A percentile compares a stretch with the other conserved stretches of the same genome.
Evolutionary conservation across 1,140 invertebrate species (phyloP).

Genomic region (Megalonaias nervosa): DNA sequence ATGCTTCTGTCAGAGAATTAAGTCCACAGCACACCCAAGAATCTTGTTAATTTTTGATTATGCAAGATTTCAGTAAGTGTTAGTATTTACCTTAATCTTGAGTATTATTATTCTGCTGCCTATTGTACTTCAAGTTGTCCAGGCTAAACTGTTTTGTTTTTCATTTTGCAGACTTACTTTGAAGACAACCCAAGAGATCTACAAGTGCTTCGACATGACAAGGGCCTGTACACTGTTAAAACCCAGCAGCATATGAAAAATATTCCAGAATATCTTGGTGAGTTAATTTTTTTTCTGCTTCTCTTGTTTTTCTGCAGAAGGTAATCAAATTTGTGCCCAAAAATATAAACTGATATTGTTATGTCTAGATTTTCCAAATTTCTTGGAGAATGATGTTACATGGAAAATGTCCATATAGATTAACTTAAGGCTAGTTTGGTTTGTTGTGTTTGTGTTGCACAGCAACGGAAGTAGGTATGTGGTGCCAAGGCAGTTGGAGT

Average conservation of each 20-base stretch:
- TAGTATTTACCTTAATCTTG: not conserved
- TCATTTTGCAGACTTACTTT: conserved; percentile 84
- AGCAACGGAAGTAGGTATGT: no score
- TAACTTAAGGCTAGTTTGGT: not conserved
- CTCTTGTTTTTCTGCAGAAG: not conserved
- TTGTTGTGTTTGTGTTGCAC: not conserved
- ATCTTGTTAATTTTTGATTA: not conserved
- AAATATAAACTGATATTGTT: conserved; percentile 9
- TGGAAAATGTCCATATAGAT: not conserved
- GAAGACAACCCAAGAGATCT: conserved; percentile 95
- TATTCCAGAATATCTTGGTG: conserved; percentile 93
- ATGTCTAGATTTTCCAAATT: conserved; percentile 9
- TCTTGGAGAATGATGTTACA: not conserved
- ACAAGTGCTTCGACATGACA: conserved; percentile 91
- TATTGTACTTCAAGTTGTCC: not conserved
- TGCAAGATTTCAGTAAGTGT: not conserved
- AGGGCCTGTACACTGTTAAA: conserved; percentile 87
- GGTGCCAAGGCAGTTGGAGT: no score
- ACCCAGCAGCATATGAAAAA: conserved; percentile 89
- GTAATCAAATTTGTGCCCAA: conserved; percentile 6
- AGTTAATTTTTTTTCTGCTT: conserved; percentile 7
- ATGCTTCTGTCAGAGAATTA: no score
- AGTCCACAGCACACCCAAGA: not conserved
- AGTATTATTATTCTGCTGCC: not conserved
- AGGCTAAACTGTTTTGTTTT: conserved; percentile 1